phyloP scores from a whole-genome alignment of 2,113 vertebrate species.

The Hassar affinis region DNA sequence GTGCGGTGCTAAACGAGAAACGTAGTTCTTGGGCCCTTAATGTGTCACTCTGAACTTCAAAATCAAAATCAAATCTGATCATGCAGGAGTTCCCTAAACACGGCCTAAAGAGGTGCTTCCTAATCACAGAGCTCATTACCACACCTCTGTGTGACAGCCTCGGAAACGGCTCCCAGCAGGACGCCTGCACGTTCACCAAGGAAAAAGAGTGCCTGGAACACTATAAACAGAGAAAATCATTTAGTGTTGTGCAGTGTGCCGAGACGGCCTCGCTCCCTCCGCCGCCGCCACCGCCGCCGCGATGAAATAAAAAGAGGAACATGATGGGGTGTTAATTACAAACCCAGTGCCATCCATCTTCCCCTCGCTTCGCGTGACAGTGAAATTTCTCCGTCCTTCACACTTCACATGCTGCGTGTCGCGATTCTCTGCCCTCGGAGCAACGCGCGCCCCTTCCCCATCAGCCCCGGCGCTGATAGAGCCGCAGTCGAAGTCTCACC shows the following conservation, averaged over 20 bases:
- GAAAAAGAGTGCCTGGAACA: background rate
- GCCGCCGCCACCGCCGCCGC: background rate
- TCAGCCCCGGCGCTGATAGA: constrained; percentile 46
- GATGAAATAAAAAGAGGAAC: constrained; percentile 16
- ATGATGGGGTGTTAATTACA: constrained; percentile 45
- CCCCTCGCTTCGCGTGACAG: constrained; percentile 53
- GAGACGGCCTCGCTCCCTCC: background rate
- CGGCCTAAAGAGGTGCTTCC: background rate
- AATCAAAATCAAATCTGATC: background rate
- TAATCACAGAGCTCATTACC: constrained; percentile 16
- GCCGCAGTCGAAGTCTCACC: constrained; percentile 42
- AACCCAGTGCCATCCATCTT: constrained; percentile 16
- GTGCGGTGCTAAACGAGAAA: background rate
- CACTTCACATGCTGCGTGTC: constrained; percentile 57
- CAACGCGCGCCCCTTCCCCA: constrained; percentile 16
- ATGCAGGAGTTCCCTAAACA: background rate
- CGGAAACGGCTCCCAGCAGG: background rate
- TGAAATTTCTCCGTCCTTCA: constrained; percentile 67
- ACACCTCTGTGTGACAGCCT: background rate
- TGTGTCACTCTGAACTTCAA: background rate
- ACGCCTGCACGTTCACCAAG: no score
- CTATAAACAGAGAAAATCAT: constrained; percentile 7
- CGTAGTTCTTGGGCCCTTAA: background rate
- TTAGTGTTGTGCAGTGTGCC: background rate
- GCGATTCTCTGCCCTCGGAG: constrained; percentile 42